Conservation (phyloP, 92 coral and sea anemone species). For the Epizoanthus ramosus region DNA sequence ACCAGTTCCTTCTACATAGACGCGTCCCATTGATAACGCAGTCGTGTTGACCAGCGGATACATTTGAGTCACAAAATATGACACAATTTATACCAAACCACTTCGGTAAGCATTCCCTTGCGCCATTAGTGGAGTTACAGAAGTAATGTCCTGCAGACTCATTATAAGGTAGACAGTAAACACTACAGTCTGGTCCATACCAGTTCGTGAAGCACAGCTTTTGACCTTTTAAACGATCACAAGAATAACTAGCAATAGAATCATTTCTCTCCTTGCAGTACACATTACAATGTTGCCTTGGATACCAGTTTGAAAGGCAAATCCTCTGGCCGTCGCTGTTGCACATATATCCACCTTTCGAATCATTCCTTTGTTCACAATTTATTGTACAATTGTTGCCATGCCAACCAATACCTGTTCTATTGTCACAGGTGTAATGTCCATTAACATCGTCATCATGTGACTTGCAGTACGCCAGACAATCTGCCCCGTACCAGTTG, state of each 20-base stretch:
- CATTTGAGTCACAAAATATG: conserved; percentile 57
- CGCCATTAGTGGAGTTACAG: conserved; percentile 63
- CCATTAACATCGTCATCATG: conserved; percentile 48
- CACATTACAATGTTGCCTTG: conserved; percentile 32
- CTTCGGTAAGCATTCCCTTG: conserved; percentile 63
- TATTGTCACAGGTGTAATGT: conserved; percentile 59
- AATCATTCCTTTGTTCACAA: conserved; percentile 60
- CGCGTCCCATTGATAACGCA: conserved; percentile 47
- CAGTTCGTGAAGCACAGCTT: conserved; percentile 70
- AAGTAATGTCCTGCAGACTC: conserved; percentile 57
- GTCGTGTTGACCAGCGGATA: conserved; percentile 57
- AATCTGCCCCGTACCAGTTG: conserved; percentile 60
- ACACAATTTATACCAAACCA: conserved; percentile 82
- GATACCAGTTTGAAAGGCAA: conserved; percentile 58
- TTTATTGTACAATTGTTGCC: conserved; percentile 64
- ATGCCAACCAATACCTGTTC: conserved; percentile 67
- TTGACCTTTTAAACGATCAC: conserved; percentile 43
- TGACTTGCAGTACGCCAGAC: conserved; percentile 49
- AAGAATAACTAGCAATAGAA: conserved; percentile 56
- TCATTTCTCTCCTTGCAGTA: conserved; percentile 52
- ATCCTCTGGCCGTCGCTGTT: conserved; percentile 24
- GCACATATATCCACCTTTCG: conserved; percentile 64
- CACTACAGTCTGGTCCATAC: conserved; percentile 50
- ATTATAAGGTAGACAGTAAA: conserved; percentile 51
- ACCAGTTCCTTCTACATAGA: conserved; percentile 50